Percentiles rank a stretch among this genome's conserved stretches.
Conservation (phyloP, 1,140 invertebrate species). For the Liolophura sinensis region DNA sequence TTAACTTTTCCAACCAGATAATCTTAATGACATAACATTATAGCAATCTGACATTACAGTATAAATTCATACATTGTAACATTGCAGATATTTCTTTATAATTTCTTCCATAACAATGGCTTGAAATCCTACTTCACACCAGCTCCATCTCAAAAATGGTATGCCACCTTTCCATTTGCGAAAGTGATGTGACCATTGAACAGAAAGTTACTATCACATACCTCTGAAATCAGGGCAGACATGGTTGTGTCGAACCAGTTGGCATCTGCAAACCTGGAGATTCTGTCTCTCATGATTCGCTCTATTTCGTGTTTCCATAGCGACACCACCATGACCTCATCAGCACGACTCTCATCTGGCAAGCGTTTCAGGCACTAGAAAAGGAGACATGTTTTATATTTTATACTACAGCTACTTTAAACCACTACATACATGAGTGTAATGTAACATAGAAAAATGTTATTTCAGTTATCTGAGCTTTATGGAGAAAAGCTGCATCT, state of each 20-base stretch:
- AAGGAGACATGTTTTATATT: constrained; percentile 5
- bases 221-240: constrained; percentile 35
- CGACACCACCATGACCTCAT: constrained; percentile 52
- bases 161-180: not conserved
- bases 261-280: constrained; percentile 46
- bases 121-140: no score
- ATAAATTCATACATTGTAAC: no score
- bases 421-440: no score
- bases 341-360: constrained; percentile 52
- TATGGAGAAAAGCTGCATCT: no score
- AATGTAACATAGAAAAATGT: no score
- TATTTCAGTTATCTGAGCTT: no score
- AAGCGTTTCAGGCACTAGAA: constrained; percentile 48
- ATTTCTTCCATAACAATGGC: no score
- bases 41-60: no score
- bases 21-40: no score
- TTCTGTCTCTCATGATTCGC: constrained; percentile 49
- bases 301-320: constrained; percentile 56
- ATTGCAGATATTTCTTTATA: no score
- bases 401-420: not conserved
- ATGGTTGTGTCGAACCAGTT: constrained; percentile 54
- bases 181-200: not conserved
- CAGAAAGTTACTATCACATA: constrained; percentile 11
- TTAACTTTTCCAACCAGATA: no score
- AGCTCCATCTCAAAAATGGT: no score